These are phyloP conservation scores for Sphyrna mokarran DNA, from an alignment of 2,113 vertebrate genomes.

Conservation along the genomic window DNA sequence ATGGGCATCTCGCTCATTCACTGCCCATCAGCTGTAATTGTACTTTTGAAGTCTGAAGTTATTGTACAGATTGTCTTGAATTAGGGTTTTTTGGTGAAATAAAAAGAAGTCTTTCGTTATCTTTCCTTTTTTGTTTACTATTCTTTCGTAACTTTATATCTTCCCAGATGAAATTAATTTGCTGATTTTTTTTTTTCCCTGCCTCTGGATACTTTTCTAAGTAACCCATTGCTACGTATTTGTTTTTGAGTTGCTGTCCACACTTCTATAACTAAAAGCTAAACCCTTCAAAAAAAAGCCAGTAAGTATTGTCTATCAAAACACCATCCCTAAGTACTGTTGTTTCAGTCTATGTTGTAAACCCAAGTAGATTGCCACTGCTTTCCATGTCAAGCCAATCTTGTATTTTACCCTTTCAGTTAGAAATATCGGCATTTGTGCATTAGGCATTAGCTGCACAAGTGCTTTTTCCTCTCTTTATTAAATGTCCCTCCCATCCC, in stretches of 20 bases:
- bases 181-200: not conserved
- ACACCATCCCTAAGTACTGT: not conserved
- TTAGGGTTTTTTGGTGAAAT: not conserved
- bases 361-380: not conserved
- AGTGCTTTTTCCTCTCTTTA: not conserved
- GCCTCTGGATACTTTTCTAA: not conserved
- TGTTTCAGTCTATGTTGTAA: not conserved
- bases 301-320: not conserved
- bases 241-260: not conserved
- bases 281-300: not conserved
- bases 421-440: not conserved
- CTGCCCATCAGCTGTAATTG: not conserved
- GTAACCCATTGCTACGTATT: not conserved
- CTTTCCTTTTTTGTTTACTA: not conserved
- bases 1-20: not conserved
- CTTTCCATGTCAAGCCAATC: not conserved
- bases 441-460: not conserved
- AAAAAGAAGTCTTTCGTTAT: not conserved
- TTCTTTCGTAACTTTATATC: not conserved
- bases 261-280: not conserved
- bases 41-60: conserved; percentile 3
- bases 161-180: not conserved
- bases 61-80: not conserved
- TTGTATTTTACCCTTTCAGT: not conserved
- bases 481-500: not conserved